These are phyloP conservation scores for Ceyx cyanopectus DNA, from an alignment of 2,113 vertebrate species.

Conservation along the genomic window DNA sequence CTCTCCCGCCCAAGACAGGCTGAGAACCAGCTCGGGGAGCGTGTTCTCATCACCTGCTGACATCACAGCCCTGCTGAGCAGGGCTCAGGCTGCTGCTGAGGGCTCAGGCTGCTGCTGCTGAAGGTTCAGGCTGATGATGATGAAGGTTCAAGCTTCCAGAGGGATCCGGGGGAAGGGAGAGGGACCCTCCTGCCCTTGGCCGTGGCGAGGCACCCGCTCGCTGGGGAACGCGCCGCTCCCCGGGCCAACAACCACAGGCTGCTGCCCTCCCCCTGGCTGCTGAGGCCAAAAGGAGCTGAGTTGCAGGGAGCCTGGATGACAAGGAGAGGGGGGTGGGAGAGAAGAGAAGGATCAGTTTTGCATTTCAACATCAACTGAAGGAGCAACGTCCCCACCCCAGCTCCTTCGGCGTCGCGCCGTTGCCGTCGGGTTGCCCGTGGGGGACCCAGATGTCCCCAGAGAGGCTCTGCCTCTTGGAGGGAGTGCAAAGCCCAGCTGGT, in stretches of 20 bases:
- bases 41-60: not conserved
- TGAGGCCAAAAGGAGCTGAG: not conserved
- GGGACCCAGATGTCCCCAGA: conserved; percentile 2
- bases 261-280: not conserved
- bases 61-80: fast-evolving
- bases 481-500: not conserved
- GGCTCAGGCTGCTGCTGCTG: not conserved
- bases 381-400: not conserved
- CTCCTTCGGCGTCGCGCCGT: not conserved
- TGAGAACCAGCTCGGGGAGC: not conserved
- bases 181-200: not conserved
- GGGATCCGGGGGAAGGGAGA: not conserved
- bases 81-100: not conserved
- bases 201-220: fast-evolving
- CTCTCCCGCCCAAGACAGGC: not conserved
- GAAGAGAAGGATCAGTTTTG: not conserved
- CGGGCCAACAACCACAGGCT: not conserved
- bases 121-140: not conserved
- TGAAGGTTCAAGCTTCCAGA: not conserved
- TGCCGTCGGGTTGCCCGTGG: not conserved
- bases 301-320: not conserved
- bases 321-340: not conserved
- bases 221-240: fast-evolving
- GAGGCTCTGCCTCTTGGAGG: not conserved
- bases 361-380: not conserved